Percentiles rank a stretch among this genome's conserved stretches.
phyloP scores from a whole-genome alignment of 2,113 vertebrate genomes.

The Siniperca chuatsi region DNA sequence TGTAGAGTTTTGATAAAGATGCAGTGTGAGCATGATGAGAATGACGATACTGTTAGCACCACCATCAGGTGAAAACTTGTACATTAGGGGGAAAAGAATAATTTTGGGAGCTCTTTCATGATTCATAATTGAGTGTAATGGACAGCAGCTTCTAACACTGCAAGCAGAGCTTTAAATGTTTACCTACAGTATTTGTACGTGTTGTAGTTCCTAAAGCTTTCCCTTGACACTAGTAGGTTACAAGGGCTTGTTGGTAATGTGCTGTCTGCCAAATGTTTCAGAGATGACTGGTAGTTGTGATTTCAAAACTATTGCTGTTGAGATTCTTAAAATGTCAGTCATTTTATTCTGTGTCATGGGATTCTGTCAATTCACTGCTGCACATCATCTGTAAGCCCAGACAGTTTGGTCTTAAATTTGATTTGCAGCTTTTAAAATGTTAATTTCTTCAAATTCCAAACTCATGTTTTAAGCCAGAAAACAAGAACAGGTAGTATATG shows the following conservation, averaged over 20 bases:
- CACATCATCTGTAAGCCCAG: background rate
- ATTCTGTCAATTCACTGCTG: background rate
- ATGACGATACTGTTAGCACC: background rate
- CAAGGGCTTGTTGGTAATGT: conserved; percentile 27
- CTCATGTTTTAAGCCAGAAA: background rate
- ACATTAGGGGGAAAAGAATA: background rate
- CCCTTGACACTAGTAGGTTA: background rate
- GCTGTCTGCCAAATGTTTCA: conserved; percentile 71
- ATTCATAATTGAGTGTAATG: background rate
- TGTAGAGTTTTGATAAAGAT: background rate
- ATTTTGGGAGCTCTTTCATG: background rate
- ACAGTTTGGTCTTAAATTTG: conserved; percentile 10
- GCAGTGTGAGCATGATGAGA: background rate
- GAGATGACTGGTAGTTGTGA: background rate
- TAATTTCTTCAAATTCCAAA: conserved; percentile 6
- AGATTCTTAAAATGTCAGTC: conserved; percentile 27
- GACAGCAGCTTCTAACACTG: background rate
- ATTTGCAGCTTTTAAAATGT: background rate
- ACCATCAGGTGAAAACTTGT: background rate
- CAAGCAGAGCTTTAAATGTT: conserved; percentile 21
- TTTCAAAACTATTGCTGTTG: conserved; percentile 3
- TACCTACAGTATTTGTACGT: background rate
- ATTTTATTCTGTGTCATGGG: conserved; percentile 12
- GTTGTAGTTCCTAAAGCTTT: conserved; percentile 10
- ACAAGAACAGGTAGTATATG: background rate